phyloP scores from a whole-genome alignment of 2,113 vertebrate genomes.

The Sturnira hondurensis region DNA sequence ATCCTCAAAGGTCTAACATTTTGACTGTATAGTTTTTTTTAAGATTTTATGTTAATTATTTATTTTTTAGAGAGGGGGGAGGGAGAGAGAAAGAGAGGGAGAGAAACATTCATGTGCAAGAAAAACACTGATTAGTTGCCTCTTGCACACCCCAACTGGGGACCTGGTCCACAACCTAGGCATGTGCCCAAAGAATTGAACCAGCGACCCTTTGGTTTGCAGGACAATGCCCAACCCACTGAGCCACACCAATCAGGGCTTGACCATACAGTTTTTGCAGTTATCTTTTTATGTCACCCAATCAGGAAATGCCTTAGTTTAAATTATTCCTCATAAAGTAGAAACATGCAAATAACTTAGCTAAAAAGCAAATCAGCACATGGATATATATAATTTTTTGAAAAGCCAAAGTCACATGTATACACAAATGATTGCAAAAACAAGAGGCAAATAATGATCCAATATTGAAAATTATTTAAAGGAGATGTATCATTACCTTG shows the following conservation, averaged over 20 bases:
- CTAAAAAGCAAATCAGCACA: neutral
- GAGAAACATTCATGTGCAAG: too few relatives aligned
- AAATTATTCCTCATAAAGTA: neutral
- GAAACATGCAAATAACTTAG: neutral
- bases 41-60: too few relatives aligned
- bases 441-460: neutral
- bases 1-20: neutral
- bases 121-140: too few relatives aligned
- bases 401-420: neutral
- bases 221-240: too few relatives aligned
- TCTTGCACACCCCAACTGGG: too few relatives aligned
- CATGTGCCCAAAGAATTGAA: too few relatives aligned
- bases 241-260: too few relatives aligned
- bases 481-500: slow-evolving; percentile 83
- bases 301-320: neutral
- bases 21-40: neutral
- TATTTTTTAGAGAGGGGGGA: too few relatives aligned
- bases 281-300: neutral
- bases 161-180: too few relatives aligned
- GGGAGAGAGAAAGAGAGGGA: too few relatives aligned
- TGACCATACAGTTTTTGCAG: neutral
- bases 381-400: neutral
- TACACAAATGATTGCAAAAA: neutral
- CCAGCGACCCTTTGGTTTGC: too few relatives aligned
- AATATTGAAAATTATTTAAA: neutral